Percentiles rank a stretch among this genome's conserved stretches.
Evolutionary conservation across 2,888 invertebrate species (phyloP).

Genomic region (Rhamphomyia laevipes): DNA sequence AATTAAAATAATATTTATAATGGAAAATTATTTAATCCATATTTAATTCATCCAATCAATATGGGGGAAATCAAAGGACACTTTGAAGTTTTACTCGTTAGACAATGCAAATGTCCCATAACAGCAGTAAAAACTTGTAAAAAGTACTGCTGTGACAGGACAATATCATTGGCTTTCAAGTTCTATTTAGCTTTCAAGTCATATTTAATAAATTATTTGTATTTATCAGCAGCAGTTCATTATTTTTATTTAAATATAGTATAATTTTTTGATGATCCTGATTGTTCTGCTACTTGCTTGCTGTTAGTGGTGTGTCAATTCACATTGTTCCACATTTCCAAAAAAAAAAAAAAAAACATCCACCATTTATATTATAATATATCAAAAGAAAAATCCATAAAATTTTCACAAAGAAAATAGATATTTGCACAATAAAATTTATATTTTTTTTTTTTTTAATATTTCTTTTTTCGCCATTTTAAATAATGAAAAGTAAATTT

Average conservation of each 20-base stretch:
- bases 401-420: neutral
- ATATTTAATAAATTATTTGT: no score
- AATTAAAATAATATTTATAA: no score
- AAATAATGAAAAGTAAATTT: no score
- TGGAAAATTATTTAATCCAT: neutral
- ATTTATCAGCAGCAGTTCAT: no score
- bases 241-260: neutral
- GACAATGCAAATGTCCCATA: constrained; percentile 76
- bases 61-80: no score
- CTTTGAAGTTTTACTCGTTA: constrained; percentile 18
- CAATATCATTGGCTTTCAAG: constrained; percentile 73
- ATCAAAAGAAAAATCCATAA: neutral
- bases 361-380: neutral
- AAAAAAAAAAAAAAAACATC: neutral
- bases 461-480: neutral
- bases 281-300: neutral
- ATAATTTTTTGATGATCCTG: neutral
- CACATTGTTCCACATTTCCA: neutral
- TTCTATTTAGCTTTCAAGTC: constrained; percentile 1
- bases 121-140: constrained; percentile 67
- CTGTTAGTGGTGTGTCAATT: neutral
- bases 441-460: constrained; percentile 2
- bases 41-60: no score
- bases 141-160: constrained; percentile 96
- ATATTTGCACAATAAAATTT: neutral